These are phyloP conservation scores for Reticulitermes lucifugus DNA, from an alignment of 2,888 invertebrate species.

Conservation along the genomic window DNA sequence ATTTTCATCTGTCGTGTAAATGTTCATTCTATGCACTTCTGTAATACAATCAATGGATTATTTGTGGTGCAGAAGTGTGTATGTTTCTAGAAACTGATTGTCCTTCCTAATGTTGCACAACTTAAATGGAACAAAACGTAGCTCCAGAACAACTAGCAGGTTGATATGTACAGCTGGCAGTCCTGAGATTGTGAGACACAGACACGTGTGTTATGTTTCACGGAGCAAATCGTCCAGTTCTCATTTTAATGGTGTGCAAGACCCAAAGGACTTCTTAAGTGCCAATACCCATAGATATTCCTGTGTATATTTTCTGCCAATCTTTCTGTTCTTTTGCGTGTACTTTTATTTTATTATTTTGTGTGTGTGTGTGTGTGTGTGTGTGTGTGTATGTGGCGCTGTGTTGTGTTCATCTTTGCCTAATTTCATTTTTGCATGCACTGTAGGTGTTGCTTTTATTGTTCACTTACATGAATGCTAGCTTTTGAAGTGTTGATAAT, in stretches of 20 bases:
- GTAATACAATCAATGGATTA: no score
- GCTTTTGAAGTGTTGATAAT: conserved; percentile 11
- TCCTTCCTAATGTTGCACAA: background rate
- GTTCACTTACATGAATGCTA: conserved; percentile 3
- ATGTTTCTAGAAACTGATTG: background rate
- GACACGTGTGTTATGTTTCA: background rate
- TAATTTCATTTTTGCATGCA: conserved; percentile 28
- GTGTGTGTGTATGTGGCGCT: background rate
- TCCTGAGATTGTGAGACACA: background rate
- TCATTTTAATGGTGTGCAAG: conserved; percentile 2
- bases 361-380: no score
- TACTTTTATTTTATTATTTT: background rate
- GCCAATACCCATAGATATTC: background rate
- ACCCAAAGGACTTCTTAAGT: conserved; percentile 24
- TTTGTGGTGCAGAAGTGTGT: no score
- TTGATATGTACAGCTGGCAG: background rate
- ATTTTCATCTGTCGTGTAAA: no score
- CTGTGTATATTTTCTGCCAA: background rate
- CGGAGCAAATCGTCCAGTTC: background rate
- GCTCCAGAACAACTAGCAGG: no score
- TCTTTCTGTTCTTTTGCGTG: background rate
- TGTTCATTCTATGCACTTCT: no score
- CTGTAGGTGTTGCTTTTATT: conserved; percentile 9
- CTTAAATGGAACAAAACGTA: no score
- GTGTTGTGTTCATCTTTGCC: conserved; percentile 8